Percentiles rank a stretch among this genome's conserved stretches.
phyloP scores from a whole-genome alignment of 2,888 invertebrate genomes.

The Thelaira solivaga region DNA sequence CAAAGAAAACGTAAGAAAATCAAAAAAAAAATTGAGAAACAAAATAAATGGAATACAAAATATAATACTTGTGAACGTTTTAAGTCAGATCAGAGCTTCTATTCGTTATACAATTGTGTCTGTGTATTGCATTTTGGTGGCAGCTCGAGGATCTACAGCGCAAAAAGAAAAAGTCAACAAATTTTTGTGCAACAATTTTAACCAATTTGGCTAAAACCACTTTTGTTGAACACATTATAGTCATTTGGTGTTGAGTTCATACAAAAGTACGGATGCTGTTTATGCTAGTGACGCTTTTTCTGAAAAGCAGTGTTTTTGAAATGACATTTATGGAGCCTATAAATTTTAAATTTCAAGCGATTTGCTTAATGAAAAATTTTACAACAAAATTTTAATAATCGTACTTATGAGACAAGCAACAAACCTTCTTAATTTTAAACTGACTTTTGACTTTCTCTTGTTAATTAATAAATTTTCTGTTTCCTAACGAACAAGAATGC shows the following conservation, averaged over 20 bases:
- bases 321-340: too few species aligned
- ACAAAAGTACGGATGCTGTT: conserved; percentile 17
- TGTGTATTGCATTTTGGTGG: conserved; percentile 47
- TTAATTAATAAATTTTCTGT: too few species aligned
- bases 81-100: conserved; percentile 47
- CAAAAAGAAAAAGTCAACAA: conserved; percentile 23
- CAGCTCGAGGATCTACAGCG: conserved; percentile 7
- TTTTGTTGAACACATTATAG: conserved; percentile 53
- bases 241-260: conserved; percentile 1
- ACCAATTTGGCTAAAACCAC: conserved; percentile 65
- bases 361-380: too few species aligned
- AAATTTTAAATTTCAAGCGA: background rate
- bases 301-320: background rate
- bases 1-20: too few species aligned
- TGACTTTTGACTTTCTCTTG: too few species aligned
- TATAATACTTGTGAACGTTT: conserved; percentile 16
- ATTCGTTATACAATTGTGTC: too few species aligned
- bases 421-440: too few species aligned
- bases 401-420: too few species aligned
- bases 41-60: background rate
- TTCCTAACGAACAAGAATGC: too few species aligned
- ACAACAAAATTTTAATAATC: too few species aligned
- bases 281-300: background rate
- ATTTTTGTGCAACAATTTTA: conserved; percentile 57
- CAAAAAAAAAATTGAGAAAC: background rate